phyloP scores from a whole-genome alignment of 2,113 vertebrate genomes.

The Lycaon pictus region DNA sequence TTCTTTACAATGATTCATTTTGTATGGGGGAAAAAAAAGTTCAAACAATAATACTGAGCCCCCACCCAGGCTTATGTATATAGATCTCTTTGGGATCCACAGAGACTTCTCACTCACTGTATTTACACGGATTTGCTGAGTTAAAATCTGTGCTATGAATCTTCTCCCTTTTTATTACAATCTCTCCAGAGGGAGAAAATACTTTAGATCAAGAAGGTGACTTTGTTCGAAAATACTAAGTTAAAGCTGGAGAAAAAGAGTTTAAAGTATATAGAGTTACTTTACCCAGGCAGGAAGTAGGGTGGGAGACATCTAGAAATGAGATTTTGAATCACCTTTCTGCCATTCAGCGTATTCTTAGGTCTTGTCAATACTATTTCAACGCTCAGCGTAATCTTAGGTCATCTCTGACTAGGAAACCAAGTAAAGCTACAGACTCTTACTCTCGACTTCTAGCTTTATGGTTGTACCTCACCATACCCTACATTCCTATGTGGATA shows the following conservation, averaged over 20 bases:
- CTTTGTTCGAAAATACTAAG: neutral
- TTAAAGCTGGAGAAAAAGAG: neutral
- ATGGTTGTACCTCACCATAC: fast-evolving
- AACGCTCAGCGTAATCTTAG: neutral
- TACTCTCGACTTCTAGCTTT: neutral
- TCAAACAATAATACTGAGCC: neutral
- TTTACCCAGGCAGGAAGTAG: neutral
- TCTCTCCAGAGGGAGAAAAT: neutral
- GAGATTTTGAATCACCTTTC: neutral
- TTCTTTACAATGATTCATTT: neutral
- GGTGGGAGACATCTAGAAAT: neutral
- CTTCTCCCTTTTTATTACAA: neutral
- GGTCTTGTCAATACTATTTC: neutral
- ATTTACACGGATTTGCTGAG: neutral
- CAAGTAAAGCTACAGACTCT: neutral
- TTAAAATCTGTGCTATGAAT: neutral
- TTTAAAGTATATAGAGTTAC: neutral
- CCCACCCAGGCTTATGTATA: neutral
- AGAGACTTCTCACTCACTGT: neutral
- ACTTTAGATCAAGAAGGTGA: neutral
- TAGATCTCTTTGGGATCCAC: neutral
- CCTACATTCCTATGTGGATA: neutral
- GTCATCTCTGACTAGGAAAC: neutral
- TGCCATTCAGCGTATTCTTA: neutral
- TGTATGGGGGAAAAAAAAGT: neutral